Conservation (phyloP, 2,888 invertebrate genomes). For the Barypeithes pellucidus region DNA sequence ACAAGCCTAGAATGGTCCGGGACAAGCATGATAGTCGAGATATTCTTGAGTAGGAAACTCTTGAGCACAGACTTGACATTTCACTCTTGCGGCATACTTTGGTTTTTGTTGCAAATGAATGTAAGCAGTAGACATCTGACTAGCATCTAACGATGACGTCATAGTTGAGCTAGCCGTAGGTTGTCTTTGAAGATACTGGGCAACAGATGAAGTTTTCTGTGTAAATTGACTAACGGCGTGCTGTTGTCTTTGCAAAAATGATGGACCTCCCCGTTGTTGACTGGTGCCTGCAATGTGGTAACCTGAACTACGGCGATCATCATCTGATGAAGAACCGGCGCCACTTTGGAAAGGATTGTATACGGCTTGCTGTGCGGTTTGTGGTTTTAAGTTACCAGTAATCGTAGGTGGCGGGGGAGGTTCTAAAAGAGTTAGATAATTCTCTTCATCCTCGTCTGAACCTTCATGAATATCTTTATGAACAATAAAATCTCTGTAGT, state of each 20-base stretch:
- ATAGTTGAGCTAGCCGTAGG: background rate
- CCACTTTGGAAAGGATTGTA: background rate
- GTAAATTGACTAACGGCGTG: background rate
- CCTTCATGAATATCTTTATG: constrained; percentile 38
- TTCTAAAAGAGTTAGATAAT: constrained; percentile 31
- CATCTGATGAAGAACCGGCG: background rate
- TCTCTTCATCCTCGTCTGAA: constrained; percentile 36
- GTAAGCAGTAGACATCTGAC: constrained; percentile 1
- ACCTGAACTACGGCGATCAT: background rate
- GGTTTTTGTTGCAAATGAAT: constrained; percentile 13
- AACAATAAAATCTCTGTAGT: constrained; percentile 34
- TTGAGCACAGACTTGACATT: constrained; percentile 30
- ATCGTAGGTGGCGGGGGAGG: constrained; percentile 4
- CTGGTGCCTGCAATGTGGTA: background rate
- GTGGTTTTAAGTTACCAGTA: background rate
- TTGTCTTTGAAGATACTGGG: background rate
- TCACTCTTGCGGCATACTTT: constrained; percentile 4
- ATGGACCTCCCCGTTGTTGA: background rate
- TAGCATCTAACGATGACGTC: background rate
- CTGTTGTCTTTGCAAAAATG: constrained; percentile 17
- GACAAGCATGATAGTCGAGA: constrained; percentile 32
- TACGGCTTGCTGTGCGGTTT: too few relatives aligned
- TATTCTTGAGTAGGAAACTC: constrained; percentile 30
- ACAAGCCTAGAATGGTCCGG: constrained; percentile 42
- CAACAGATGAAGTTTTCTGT: background rate